Evolutionary conservation across 2,888 invertebrate species (phyloP).

Genomic region (Cephus nigrinus): DNA sequence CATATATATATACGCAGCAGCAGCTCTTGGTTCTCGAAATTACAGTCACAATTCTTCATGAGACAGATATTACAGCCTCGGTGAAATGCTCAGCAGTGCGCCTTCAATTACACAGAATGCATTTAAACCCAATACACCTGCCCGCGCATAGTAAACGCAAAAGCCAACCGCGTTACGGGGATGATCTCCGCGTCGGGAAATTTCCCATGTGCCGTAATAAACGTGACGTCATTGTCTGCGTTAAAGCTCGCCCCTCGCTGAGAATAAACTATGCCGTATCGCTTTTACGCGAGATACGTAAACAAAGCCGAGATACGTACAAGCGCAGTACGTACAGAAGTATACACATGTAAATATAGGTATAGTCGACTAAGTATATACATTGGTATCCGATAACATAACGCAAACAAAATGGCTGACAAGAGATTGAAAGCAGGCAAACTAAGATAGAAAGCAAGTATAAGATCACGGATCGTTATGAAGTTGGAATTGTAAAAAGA

Average conservation of each 20-base stretch:
- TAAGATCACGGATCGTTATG: background rate
- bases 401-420: background rate
- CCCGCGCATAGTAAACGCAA: constrained; percentile 24
- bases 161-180: background rate
- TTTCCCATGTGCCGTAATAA: constrained; percentile 32
- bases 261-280: background rate
- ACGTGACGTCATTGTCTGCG: constrained; percentile 14
- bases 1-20: background rate
- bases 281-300: background rate
- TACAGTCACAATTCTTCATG: constrained; percentile 56
- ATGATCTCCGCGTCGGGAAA: constrained; percentile 23
- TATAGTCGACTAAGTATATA: background rate
- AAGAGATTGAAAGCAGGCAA: background rate
- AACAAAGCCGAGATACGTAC: background rate
- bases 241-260: background rate
- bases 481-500: background rate
- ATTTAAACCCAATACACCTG: constrained; percentile 51
- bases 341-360: background rate
- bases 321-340: background rate
- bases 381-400: background rate
- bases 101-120: constrained; percentile 56
- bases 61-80: constrained; percentile 53
- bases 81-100: constrained; percentile 39
- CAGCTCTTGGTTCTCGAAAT: constrained; percentile 46
- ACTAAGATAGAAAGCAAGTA: background rate